Conservation (phyloP, 2,888 invertebrate genomes). For the Crossocerus cetratus region DNA sequence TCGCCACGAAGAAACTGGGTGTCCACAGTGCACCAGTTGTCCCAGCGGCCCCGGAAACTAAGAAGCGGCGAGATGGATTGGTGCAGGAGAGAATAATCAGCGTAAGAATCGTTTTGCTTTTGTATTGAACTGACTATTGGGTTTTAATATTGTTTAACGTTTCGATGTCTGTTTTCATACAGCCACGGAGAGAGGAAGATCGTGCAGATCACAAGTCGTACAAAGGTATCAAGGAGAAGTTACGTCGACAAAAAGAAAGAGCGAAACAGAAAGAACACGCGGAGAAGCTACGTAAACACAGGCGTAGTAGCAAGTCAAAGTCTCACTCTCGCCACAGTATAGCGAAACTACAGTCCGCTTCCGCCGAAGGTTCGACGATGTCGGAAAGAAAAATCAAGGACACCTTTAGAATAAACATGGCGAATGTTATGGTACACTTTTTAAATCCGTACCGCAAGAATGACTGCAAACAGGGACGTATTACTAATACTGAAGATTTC, state of each 20-base stretch:
- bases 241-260: conserved; percentile 84
- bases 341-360: conserved; percentile 72
- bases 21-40: conserved; percentile 27
- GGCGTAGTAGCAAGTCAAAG: conserved; percentile 72
- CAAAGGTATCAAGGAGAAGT: conserved; percentile 88
- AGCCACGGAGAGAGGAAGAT: conserved; percentile 91
- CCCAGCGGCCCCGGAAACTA: conserved; percentile 55
- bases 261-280: conserved; percentile 77
- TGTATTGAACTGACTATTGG: background rate
- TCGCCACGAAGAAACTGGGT: conserved; percentile 59
- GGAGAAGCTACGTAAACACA: conserved; percentile 76
- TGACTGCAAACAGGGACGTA: conserved; percentile 90
- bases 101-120: conserved; percentile 77
- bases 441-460: conserved; percentile 92
- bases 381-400: conserved; percentile 88
- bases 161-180: conserved; percentile 48
- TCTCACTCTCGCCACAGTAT: conserved; percentile 67
- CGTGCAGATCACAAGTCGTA: conserved; percentile 86
- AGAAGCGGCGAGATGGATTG: conserved; percentile 79
- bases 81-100: conserved; percentile 83
- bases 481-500: conserved; percentile 93
- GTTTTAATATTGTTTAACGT: background rate
- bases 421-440: conserved; percentile 89
- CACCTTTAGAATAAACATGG: conserved; percentile 88
- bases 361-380: conserved; percentile 78